Conservation (phyloP, 2,797 vertebrate species). For the Notolabrus celidotus region DNA sequence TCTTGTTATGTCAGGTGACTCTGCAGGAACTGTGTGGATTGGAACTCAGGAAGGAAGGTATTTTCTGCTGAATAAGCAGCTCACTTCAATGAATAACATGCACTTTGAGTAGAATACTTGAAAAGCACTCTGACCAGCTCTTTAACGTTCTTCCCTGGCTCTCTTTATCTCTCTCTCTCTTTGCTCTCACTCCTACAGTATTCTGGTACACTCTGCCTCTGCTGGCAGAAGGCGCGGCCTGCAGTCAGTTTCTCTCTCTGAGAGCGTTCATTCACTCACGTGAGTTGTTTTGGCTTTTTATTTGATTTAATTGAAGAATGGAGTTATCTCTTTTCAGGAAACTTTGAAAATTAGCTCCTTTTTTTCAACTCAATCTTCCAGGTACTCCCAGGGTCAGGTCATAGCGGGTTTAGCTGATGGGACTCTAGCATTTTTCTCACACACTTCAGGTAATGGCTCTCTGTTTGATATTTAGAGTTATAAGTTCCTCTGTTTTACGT, state of each 20-base stretch:
- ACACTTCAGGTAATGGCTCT: slow-evolving; percentile 76
- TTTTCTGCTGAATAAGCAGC: slow-evolving; percentile 45
- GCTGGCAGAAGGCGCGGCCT: slow-evolving; percentile 79
- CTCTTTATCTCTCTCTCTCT: neutral
- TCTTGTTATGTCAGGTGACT: slow-evolving; percentile 74
- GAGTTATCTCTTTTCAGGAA: neutral
- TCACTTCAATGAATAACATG: slow-evolving; percentile 11
- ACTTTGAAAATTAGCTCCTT: slow-evolving; percentile 3
- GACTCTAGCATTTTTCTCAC: slow-evolving; percentile 86
- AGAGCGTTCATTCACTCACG: slow-evolving; percentile 88
- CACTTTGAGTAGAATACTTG: slow-evolving; percentile 2
- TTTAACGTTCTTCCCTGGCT: neutral
- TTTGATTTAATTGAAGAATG: too few species aligned
- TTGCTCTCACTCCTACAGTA: slow-evolving; percentile 68
- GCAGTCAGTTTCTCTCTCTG: slow-evolving; percentile 84
- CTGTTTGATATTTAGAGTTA: neutral
- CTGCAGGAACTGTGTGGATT: slow-evolving; percentile 88
- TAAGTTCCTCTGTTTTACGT: neutral
- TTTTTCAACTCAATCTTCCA: slow-evolving; percentile 52
- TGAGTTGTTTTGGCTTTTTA: slow-evolving; percentile 67
- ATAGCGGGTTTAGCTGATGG: slow-evolving; percentile 87
- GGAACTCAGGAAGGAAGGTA: slow-evolving; percentile 92
- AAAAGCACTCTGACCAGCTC: neutral
- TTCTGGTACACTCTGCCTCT: slow-evolving; percentile 84
- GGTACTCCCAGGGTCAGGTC: slow-evolving; percentile 83